Evolutionary conservation across 2,113 vertebrate genomes (phyloP), one percentile per base, ranked within the genome.

Genomic region (Odontophorus gujanensis): DNA sequence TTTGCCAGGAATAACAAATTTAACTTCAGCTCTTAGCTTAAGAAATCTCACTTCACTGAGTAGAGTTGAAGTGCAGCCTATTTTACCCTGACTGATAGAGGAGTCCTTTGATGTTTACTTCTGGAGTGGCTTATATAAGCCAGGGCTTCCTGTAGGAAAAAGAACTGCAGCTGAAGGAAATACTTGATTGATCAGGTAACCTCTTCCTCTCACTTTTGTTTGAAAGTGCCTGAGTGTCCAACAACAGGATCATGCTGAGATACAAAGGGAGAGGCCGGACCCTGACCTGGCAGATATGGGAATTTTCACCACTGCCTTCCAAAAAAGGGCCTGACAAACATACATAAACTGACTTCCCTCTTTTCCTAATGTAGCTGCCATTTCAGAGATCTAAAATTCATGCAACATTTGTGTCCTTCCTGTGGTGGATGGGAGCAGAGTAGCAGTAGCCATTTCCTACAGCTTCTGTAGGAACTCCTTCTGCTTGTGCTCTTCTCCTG

Each of bases 1-100:
- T 90, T 96, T 96, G 97, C 98, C 98, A 98, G 97, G 92, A 97
- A 97, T 94, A 98, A 97, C 97, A 97, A 93, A 97, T 95, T 96
- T 95, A 96, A 96, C 95, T 96, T 96, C 85, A 97, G 92, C 96
- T 97, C 83, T 95, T 85, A 92, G 96, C 95, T 96, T 97, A 97
- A 97, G 96, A 97, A 97, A 96, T 97, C 97, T 97, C 96, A 94
- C 88, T 97, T 98, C 93, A 88, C 91, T 94, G 93, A 94, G 91
- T 89, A 85, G 95, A 97, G 96, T 97, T 97, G 93, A 95, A 97
- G 96, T 97, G 55, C 43, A 81, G 93, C 93, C 97, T 97, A 95
- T 98, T 97, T 98, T 97, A 97, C 92, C 93, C 95, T 87, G 96
- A 90, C 91, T 96, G 97, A 98, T 97, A 97, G 97, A 97, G 61